Evolutionary conservation across 2,888 invertebrate species (phyloP).

Genomic region (Serrognathus titanus): DNA sequence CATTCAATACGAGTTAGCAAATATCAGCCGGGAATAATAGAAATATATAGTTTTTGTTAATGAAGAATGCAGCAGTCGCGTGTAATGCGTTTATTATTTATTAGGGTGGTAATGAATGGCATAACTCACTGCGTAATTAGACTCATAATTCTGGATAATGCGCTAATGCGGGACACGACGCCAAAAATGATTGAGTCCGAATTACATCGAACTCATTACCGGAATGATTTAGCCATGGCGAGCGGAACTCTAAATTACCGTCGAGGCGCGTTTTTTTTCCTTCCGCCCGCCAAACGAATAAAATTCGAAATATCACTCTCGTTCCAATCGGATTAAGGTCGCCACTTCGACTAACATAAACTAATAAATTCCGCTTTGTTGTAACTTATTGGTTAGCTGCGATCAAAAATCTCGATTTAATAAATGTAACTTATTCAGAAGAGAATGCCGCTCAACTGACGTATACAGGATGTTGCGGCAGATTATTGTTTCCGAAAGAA

Average conservation of each 20-base stretch:
- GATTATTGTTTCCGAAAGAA: no score
- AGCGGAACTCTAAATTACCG: slow-evolving; percentile 38
- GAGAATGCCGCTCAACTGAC: no score
- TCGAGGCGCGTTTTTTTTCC: slow-evolving; percentile 17
- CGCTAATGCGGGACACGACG: slow-evolving; percentile 44
- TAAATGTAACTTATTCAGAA: no score
- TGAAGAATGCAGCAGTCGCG: slow-evolving; percentile 47
- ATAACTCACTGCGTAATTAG: slow-evolving; percentile 50
- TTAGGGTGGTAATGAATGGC: slow-evolving; percentile 47
- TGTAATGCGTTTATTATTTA: slow-evolving; percentile 51
- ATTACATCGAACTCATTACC: slow-evolving; percentile 20
- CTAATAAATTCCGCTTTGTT: no score
- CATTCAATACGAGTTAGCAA: slow-evolving; percentile 28
- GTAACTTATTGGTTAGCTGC: no score
- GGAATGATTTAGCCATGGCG: slow-evolving; percentile 17
- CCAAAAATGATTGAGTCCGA: slow-evolving; percentile 47
- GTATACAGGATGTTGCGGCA: no score
- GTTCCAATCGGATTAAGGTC: no score
- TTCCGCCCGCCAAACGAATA: slow-evolving; percentile 5
- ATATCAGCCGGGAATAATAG: slow-evolving; percentile 41
- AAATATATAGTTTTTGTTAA: slow-evolving; percentile 50
- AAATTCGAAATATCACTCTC: no score
- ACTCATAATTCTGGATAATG: slow-evolving; percentile 50
- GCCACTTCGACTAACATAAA: no score
- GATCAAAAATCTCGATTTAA: no score